Percentiles rank a stretch among this genome's conserved stretches.
phyloP scores from a whole-genome alignment of 2,797 vertebrate species.

The Danio kyathit region DNA sequence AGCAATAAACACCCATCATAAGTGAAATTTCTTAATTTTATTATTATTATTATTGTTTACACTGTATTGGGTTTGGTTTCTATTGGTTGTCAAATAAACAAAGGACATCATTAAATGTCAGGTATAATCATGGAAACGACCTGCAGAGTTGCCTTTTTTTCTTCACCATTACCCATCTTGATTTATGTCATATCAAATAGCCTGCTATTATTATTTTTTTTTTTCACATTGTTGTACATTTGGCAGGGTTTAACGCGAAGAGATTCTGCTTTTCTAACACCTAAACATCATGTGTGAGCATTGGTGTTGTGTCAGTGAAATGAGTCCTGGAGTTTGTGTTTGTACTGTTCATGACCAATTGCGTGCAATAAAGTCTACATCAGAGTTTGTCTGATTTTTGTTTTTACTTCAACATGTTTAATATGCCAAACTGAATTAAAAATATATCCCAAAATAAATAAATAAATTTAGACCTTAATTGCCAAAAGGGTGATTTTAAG shows the following conservation, averaged over 20 bases:
- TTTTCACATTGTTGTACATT: background rate
- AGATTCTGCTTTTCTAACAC: slow-evolving; percentile 45
- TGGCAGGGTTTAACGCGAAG: background rate
- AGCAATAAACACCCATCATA: too few species aligned
- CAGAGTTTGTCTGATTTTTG: slow-evolving; percentile 47
- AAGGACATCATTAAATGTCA: background rate
- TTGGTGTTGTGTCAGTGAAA: slow-evolving; percentile 42
- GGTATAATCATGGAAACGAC: background rate
- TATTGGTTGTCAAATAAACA: background rate
- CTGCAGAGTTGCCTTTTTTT: background rate
- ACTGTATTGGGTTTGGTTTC: too few species aligned
- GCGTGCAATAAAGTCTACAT: slow-evolving; percentile 77
- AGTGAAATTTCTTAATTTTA: too few species aligned
- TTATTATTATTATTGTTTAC: too few species aligned
- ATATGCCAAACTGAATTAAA: background rate
- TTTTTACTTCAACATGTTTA: background rate
- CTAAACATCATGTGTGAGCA: slow-evolving; percentile 44
- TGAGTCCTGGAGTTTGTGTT: slow-evolving; percentile 66
- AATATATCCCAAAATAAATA: too few species aligned
- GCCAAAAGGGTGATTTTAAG: too few species aligned
- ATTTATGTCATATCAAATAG: background rate
- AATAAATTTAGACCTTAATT: too few species aligned
- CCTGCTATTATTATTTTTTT: background rate
- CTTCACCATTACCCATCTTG: background rate
- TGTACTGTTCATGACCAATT: slow-evolving; percentile 74